These are phyloP conservation scores for Poecilobothrus nobilitatus DNA, from an alignment of 2,888 invertebrate genomes.

Conservation along the genomic window DNA sequence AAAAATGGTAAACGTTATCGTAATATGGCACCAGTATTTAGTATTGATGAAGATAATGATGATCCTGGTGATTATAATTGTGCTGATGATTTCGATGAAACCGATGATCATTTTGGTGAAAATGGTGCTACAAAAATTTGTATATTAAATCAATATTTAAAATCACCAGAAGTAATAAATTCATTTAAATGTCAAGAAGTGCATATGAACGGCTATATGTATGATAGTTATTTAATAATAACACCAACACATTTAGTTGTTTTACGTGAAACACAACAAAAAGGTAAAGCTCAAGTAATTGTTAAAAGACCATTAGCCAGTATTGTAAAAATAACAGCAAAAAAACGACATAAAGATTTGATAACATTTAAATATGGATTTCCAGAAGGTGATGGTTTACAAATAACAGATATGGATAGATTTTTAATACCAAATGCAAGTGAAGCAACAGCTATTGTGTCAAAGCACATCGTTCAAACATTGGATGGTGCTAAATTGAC, in stretches of 20 bases:
- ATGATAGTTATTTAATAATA: constrained; percentile 78
- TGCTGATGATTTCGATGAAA: constrained; percentile 31
- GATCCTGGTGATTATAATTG: constrained; percentile 38
- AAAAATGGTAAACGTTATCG: constrained; percentile 80
- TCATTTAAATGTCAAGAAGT: constrained; percentile 90
- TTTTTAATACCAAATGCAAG: constrained; percentile 88
- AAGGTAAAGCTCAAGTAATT: constrained; percentile 75
- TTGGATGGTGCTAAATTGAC: constrained; percentile 35
- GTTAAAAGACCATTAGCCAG: constrained; percentile 80
- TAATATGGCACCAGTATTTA: constrained; percentile 86
- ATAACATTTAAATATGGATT: constrained; percentile 95
- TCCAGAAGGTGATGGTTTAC: constrained; percentile 67
- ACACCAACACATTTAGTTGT: constrained; percentile 80
- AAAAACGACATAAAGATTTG: constrained; percentile 88
- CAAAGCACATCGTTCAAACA: constrained; percentile 73
- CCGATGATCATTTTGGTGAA: constrained; percentile 44
- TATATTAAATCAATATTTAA: constrained; percentile 69
- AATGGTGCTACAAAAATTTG: constrained; percentile 72
- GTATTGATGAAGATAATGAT: constrained; percentile 82
- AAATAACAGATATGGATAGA: constrained; percentile 83
- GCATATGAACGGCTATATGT: constrained; percentile 78
- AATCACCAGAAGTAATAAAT: constrained; percentile 73
- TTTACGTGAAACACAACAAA: constrained; percentile 63
- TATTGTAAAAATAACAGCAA: constrained; percentile 94
- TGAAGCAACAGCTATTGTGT: constrained; percentile 81